phyloP scores from a whole-genome alignment of 2,888 invertebrate species.

The Platycheirus rosarum region DNA sequence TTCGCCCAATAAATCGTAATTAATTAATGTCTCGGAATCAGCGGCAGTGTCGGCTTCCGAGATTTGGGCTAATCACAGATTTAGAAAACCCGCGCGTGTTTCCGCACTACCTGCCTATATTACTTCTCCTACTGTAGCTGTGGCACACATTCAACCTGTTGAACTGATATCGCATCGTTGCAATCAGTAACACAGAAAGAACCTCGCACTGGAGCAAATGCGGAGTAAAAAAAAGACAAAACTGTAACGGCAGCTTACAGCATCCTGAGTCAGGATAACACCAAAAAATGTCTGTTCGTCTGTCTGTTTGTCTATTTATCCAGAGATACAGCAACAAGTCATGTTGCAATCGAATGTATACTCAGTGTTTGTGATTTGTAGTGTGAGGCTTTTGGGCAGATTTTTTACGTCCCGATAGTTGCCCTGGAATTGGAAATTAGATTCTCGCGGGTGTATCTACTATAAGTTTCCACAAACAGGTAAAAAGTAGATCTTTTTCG shows the following conservation, averaged over 20 bases:
- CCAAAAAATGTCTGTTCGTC: conserved; percentile 59
- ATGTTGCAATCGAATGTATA: conserved; percentile 62
- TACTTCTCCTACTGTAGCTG: conserved; percentile 12
- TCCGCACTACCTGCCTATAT: background rate
- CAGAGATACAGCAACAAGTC: conserved; percentile 39
- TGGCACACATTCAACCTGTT: conserved; percentile 64
- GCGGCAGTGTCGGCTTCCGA: conserved; percentile 66
- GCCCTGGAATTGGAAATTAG: conserved; percentile 40
- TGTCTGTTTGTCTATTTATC: conserved; percentile 45
- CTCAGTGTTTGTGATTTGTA: conserved; percentile 54
- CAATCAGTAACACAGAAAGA: conserved; percentile 63
- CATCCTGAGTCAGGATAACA: conserved; percentile 69
- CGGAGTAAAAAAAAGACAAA: background rate
- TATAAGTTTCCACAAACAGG: conserved; percentile 5
- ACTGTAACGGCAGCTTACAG: conserved; percentile 35
- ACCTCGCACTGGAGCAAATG: conserved; percentile 28
- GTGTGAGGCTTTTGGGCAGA: conserved; percentile 58
- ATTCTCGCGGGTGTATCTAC: conserved; percentile 47
- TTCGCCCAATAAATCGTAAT: conserved; percentile 82
- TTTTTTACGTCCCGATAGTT: conserved; percentile 53
- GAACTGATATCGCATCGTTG: conserved; percentile 64
- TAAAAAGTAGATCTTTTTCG: background rate
- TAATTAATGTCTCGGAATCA: conserved; percentile 79
- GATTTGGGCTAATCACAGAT: conserved; percentile 69
- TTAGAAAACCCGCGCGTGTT: conserved; percentile 17